Base-by-base conservation (phyloP, 2,797 vertebrate genomes). In the Sebastes dallii region DNA sequence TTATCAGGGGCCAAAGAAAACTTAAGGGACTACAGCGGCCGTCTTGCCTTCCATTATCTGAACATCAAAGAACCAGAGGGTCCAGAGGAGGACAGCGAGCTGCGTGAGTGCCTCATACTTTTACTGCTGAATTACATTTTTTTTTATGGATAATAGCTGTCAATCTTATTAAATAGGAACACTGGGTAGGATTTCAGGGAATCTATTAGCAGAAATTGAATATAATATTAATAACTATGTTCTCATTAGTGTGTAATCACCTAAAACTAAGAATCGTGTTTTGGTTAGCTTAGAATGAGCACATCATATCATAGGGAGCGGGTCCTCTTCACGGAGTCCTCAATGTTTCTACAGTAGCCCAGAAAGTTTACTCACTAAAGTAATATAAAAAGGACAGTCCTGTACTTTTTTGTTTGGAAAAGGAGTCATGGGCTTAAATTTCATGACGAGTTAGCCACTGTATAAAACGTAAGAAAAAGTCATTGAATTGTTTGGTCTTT, bases 11-110 rank as follows among this genome's bases (percentile, higher is more conserved):
- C 96, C 3, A 96, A 95, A 81, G 93, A 95, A 66, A 95, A 95
- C 70, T 14, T 96, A 22, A 88, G 96, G 75, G 96, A 96, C 88
- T 95, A 96, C 93, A 96, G 96, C 22, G 96, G 96, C 52, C 95
- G 73, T 75, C 89, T 96, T 34, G 91, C 96, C 25, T 77, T 76
- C 72, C 91, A 96, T 69, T 96, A 96, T 82, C 91, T 96, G 30
- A 91, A 83, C 80, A 58, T 82, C 22, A 94, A 88, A 66, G 93
- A 95, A 13, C 29, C 92, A 1, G 86, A 94, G 22, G 85, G 64
- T 64, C 68, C 77, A 1, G 90, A 92, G 55, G 91, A 93, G 5
- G 89, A 91, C 54, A 78, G 78, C 2, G 91, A 93, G 24, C 82
- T 95, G 18, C 89, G 96, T 97, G 90, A 96, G 96, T 94, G 2